Evolutionary conservation across 2,797 vertebrate species (phyloP), one percentile per base, ranked within the genome.

Genomic region (Erpetoichthys calabaricus): DNA sequence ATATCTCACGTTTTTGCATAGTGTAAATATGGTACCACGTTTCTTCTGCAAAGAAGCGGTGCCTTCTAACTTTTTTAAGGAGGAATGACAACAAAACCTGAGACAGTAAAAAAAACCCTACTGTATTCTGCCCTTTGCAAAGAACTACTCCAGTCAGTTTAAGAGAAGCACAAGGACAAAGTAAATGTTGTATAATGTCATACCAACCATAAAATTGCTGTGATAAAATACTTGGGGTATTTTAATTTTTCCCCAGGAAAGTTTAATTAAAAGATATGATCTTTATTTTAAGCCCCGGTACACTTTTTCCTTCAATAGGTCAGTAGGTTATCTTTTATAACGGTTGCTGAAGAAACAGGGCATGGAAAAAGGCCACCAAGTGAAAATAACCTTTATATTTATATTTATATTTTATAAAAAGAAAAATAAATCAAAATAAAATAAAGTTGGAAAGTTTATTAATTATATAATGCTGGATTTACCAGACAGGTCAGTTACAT

Each of bases 251-350:
- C 68, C 64, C 68, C 70, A 65, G 67, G 57, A 68, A 75, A 75
- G 66, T 78, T 75, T 78, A 81, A 83, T 83, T 81, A 79, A 80
- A 83, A 79, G 79, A 80, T 81, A 79, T 67, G 62, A 80, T 83
- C 80, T 78, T 70, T 65, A 67, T 66, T 64, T 61, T 45, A 57
- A 69, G 65, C 67, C 62, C 66, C 59, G 65, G 60, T 62, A 69
- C 67, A 68, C 64, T 74, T 67, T 25, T 67, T 68, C 63, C 68
- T 70, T 73, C 64, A 57, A 54, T 63, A 69, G 77, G 72, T 76
- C 77, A 76, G 66, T 65, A 70, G 74, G 76, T 80, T 79, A 79
- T 79, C 75, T 63, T 59, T 52, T 25, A 45, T 54, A 56, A 65
- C 62, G 61, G 58, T 58, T 58, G 49, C 55, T 45, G 64, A 60